Evolutionary conservation across 2,797 vertebrate genomes (phyloP).

Genomic region (Acomys russatus): DNA sequence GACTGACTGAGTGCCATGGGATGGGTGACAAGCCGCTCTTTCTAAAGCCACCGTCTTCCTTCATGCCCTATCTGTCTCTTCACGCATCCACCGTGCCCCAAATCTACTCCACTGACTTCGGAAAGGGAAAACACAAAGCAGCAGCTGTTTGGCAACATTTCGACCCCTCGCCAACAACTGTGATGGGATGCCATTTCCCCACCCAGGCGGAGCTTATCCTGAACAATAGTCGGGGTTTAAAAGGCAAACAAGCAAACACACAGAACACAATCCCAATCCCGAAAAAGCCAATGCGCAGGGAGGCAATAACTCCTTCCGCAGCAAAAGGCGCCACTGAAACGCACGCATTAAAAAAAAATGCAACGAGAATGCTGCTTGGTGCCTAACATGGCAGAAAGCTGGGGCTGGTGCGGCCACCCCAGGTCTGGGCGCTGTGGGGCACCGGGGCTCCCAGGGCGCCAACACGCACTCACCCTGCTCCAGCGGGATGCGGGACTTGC

Average conservation of each 20-base stretch:
- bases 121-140: slow-evolving; percentile 87
- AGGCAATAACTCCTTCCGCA: slow-evolving; percentile 67
- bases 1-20: slow-evolving; percentile 65
- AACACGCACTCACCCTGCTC: slow-evolving; percentile 79
- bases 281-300: slow-evolving; percentile 54
- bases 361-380: slow-evolving; percentile 58
- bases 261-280: slow-evolving; percentile 69
- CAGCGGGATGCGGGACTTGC: slow-evolving; percentile 69
- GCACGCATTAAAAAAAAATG: slow-evolving; percentile 62
- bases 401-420: slow-evolving; percentile 66
- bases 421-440: slow-evolving; percentile 65
- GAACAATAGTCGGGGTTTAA: slow-evolving; percentile 85
- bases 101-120: slow-evolving; percentile 84
- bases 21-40: slow-evolving; percentile 78
- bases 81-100: slow-evolving; percentile 79
- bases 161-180: slow-evolving; percentile 86
- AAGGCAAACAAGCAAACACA: slow-evolving; percentile 76
- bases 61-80: slow-evolving; percentile 68
- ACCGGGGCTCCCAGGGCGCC: slow-evolving; percentile 39
- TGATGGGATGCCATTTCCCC: slow-evolving; percentile 85
- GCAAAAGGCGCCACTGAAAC: slow-evolving; percentile 64
- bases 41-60: slow-evolving; percentile 73
- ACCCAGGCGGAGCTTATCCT: slow-evolving; percentile 81
- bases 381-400: slow-evolving; percentile 83
- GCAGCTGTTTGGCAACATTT: slow-evolving; percentile 89